Evolutionary conservation across 1,140 invertebrate genomes (phyloP).

Genomic region (Archegozetes longisetosus): DNA sequence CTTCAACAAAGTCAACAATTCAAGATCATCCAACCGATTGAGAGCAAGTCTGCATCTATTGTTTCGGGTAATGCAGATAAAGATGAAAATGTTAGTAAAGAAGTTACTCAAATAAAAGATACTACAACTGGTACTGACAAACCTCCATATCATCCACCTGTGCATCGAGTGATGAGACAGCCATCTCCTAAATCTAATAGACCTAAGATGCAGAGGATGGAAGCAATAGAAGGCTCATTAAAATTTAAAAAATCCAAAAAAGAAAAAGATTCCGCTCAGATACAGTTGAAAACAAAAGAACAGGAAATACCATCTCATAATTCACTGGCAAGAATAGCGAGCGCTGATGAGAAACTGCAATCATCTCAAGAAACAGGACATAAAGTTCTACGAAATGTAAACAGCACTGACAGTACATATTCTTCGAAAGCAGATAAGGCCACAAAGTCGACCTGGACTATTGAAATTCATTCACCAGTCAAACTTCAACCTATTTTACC

Average conservation of each 20-base stretch:
- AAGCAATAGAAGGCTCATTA: background rate
- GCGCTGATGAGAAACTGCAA: background rate
- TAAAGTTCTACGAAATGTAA: background rate
- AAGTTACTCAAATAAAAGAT: background rate
- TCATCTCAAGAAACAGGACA: background rate
- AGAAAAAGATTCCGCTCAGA: background rate
- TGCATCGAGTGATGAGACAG: background rate
- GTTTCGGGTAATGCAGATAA: background rate
- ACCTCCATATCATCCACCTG: background rate
- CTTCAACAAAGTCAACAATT: too few species aligned
- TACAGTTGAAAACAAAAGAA: background rate
- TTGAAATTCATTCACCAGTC: background rate
- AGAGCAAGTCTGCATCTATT: background rate
- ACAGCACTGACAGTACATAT: background rate
- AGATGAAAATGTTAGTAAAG: background rate
- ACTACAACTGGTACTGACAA: background rate
- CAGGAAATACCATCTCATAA: background rate
- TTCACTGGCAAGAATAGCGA: background rate
- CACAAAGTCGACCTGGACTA: background rate
- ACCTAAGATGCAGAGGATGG: background rate
- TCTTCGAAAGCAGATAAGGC: too few species aligned
- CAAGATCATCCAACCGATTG: background rate
- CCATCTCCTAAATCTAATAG: background rate
- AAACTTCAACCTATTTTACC: conserved; percentile 1
- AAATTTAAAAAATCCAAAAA: background rate